Percentiles rank a stretch among this genome's conserved stretches.
phyloP scores from a whole-genome alignment of 2,888 invertebrate species.

The Synanthedon vespiformis region DNA sequence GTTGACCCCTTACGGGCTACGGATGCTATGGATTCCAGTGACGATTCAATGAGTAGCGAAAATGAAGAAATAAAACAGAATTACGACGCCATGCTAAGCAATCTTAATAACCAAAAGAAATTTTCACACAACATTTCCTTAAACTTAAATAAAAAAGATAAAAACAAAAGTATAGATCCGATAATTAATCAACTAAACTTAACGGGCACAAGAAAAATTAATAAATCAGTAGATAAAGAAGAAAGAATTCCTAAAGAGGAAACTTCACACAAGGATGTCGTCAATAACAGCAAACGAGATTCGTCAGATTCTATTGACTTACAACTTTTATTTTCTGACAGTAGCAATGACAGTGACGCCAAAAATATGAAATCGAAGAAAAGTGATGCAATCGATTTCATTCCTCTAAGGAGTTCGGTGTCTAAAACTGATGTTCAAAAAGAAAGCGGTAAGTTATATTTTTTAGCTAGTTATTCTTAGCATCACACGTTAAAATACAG shows the following conservation, averaged over 20 bases:
- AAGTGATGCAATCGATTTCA: slow-evolving; percentile 19
- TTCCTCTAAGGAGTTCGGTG: slow-evolving; percentile 37
- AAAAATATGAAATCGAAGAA: slow-evolving; percentile 4
- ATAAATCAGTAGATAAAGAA: slow-evolving; percentile 5
- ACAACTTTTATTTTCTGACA: slow-evolving; percentile 48
- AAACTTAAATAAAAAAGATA: slow-evolving; percentile 33
- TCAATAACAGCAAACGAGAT: slow-evolving; percentile 14
- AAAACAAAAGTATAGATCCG: slow-evolving; percentile 24
- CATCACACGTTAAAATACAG: no score
- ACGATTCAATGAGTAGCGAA: slow-evolving; percentile 27
- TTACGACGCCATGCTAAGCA: slow-evolving; percentile 42
- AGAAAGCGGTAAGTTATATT: slow-evolving; percentile 20
- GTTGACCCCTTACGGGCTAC: slow-evolving; percentile 34
- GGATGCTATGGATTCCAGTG: slow-evolving; percentile 12
- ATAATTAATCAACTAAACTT: slow-evolving; percentile 51
- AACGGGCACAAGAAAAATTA: slow-evolving; percentile 23
- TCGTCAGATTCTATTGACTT: slow-evolving; percentile 48
- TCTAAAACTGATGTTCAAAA: slow-evolving; percentile 37
- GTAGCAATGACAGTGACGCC: slow-evolving; percentile 36
- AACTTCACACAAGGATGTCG: slow-evolving; percentile 7
- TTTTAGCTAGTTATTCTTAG: no score
- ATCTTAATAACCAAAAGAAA: slow-evolving; percentile 29
- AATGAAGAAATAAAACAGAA: slow-evolving; percentile 46
- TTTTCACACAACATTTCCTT: slow-evolving; percentile 32
- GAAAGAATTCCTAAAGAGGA: slow-evolving; percentile 1